phyloP scores from a whole-genome alignment of 2,113 vertebrate species.

The Casuarius casuarius region DNA sequence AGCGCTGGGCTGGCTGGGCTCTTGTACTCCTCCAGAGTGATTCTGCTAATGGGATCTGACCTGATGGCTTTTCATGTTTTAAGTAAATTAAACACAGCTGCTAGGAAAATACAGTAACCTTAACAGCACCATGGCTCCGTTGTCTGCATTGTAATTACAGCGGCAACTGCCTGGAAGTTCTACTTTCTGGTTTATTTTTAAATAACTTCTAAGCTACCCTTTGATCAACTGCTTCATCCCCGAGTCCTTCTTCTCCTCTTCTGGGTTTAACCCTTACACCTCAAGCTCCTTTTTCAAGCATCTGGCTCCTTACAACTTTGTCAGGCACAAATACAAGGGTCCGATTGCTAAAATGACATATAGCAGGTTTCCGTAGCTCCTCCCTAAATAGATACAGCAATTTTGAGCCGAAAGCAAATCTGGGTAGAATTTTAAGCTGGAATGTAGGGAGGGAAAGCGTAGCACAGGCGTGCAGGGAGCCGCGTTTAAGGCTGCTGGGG shows the following conservation, averaged over 20 bases:
- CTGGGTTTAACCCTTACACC: slow-evolving; percentile 34
- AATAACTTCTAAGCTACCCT: slow-evolving; percentile 55
- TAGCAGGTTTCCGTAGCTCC: neutral
- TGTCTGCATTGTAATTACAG: slow-evolving; percentile 65
- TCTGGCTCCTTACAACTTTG: rapidly evolving
- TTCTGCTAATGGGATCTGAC: slow-evolving; percentile 68
- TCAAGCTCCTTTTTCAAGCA: neutral
- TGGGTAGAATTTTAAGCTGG: neutral
- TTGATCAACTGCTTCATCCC: slow-evolving; percentile 47
- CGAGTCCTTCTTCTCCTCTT: neutral
- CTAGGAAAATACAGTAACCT: slow-evolving; percentile 65
- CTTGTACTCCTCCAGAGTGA: slow-evolving; percentile 9
- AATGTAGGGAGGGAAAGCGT: rapidly evolving
- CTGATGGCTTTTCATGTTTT: slow-evolving; percentile 62
- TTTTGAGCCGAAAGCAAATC: neutral
- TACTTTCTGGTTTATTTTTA: slow-evolving; percentile 68
- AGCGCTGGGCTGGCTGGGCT: neutral
- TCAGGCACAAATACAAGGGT: rapidly evolving
- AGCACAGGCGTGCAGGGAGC: neutral
- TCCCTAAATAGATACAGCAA: neutral
- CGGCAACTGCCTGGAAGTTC: slow-evolving; percentile 1
- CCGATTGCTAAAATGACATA: neutral
- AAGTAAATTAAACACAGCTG: slow-evolving; percentile 72
- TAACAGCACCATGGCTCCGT: slow-evolving; percentile 47
- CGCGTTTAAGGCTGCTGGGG: neutral